Evolutionary conservation across 1,140 invertebrate genomes (phyloP), one percentile per base, ranked within the genome.

Genomic region (Hypothenemus hampei): DNA sequence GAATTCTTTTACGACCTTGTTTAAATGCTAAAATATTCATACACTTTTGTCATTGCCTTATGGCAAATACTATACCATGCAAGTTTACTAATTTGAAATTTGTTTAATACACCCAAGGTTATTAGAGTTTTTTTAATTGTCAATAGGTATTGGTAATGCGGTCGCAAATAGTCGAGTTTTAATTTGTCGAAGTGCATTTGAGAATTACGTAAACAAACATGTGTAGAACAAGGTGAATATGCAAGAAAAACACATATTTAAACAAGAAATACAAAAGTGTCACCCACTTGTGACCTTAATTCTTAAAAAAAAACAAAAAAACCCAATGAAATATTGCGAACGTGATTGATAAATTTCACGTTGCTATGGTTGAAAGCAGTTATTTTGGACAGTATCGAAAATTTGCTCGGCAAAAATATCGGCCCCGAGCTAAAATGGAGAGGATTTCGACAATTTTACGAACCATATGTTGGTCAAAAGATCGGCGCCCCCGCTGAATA

Each of bases 381-480:
- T 31, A 31, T 8, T 2, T 8, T 31, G 26, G 13, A 31, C 26
- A 11, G 10, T 13, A 31, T 31, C 8, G 26, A 13, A 13, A 31
- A 13, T 31, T 31, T 31, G 8, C 10, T 13, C 26, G 26, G 26
- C 10, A 31, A 31, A 31, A 31, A 11, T 31, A 13, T 13, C 1
- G 26, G 13, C n/a, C n/a, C n/a, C n/a, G n/a, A n/a, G n/a, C 15
- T n/a, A 48, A 48, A 48, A 10, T 48, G 11, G 18, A 48, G 10
- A 29, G n/a, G 8, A 48, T 35, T 48, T 48, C 22, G 15, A 6
- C 18, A 18, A 36, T n/a, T 35, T 48, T 33, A n/a, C n/a, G 8
- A 4, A 48, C 29, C 45, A 48, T 48, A 48, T 48, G 45, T 48
- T 48, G 26, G 31, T 36, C 31, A 21, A 31, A 45, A 36, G 10